These are phyloP conservation scores for Xestia c-nigrum DNA, from an alignment of 2,888 invertebrate species.

Conservation along the genomic window DNA sequence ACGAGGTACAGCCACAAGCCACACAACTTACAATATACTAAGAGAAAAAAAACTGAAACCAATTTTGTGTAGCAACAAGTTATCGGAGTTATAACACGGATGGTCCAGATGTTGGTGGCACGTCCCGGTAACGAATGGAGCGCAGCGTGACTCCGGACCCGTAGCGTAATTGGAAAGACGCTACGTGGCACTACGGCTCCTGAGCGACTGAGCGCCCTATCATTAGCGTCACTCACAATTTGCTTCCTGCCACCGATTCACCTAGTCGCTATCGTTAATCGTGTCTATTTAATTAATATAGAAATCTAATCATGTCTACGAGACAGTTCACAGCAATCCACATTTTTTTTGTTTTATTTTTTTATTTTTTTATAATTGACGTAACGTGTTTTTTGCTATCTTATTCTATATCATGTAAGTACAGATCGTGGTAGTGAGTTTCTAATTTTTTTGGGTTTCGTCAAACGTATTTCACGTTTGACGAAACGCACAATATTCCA, in stretches of 20 bases:
- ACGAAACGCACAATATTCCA: not conserved
- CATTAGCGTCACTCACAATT: conserved; percentile 90
- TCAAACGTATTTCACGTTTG: not conserved
- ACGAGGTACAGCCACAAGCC: conserved; percentile 20
- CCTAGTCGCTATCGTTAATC: conserved; percentile 66
- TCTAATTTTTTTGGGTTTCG: not conserved
- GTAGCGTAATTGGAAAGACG: conserved; percentile 85
- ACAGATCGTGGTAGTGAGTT: not conserved
- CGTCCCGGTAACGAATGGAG: conserved; percentile 86
- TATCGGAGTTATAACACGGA: conserved; percentile 77
- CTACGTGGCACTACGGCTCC: conserved; percentile 77
- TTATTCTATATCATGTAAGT: not conserved
- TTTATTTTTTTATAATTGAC: not conserved
- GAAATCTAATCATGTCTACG: conserved; percentile 56
- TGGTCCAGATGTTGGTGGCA: conserved; percentile 85
- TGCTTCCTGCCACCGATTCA: conserved; percentile 75
- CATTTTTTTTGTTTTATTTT: not conserved
- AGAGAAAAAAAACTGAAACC: conserved; percentile 65
- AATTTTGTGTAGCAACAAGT: conserved; percentile 80
- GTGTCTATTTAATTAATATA: conserved; percentile 68
- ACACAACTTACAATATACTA: conserved; percentile 32
- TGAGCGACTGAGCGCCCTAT: conserved; percentile 84
- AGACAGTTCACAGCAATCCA: conserved; percentile 28
- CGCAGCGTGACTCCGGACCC: conserved; percentile 84
- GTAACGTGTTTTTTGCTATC: not conserved